These are phyloP conservation scores for Matsumyia berberina DNA, from an alignment of 2,888 invertebrate species.

Conservation along the genomic window DNA sequence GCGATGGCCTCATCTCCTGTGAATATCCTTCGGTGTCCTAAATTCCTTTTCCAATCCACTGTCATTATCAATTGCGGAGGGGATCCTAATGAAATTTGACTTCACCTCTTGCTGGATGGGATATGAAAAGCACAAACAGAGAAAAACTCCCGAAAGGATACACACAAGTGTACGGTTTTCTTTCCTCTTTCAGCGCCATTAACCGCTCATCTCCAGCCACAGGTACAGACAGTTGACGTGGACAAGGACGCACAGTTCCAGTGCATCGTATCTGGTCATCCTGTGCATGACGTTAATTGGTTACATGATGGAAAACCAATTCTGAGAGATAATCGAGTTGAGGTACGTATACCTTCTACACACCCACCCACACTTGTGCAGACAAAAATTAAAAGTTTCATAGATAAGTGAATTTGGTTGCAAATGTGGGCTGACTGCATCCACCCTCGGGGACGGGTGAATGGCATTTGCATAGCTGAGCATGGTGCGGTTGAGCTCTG, in stretches of 20 bases:
- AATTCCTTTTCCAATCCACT: constrained; percentile 33
- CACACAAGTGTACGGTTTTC: constrained; percentile 17
- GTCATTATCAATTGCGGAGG: constrained; percentile 32
- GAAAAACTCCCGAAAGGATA: no score
- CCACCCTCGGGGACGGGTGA: background rate
- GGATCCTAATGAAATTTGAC: constrained; percentile 65
- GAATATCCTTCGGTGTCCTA: constrained; percentile 38
- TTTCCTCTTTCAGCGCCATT: constrained; percentile 87
- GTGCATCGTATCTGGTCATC: constrained; percentile 94
- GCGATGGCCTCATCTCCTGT: background rate
- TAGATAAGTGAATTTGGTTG: constrained; percentile 62
- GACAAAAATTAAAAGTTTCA: constrained; percentile 44
- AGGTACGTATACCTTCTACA: constrained; percentile 84
- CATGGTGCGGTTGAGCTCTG: constrained; percentile 41
- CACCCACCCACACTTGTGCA: constrained; percentile 5
- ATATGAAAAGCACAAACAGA: constrained; percentile 10
- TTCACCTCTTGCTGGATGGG: constrained; percentile 8
- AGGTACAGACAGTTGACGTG: constrained; percentile 91
- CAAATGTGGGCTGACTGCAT: constrained; percentile 45
- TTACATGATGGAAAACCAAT: constrained; percentile 90
- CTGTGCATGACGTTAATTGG: constrained; percentile 92
- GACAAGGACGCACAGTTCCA: constrained; percentile 94
- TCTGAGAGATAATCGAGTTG: constrained; percentile 86
- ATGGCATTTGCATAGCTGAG: constrained; percentile 35
- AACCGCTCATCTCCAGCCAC: constrained; percentile 92